Evolutionary conservation across 2,888 invertebrate genomes (phyloP), one percentile per base, ranked within the genome.

Genomic region (Bruchidius siliquastri): DNA sequence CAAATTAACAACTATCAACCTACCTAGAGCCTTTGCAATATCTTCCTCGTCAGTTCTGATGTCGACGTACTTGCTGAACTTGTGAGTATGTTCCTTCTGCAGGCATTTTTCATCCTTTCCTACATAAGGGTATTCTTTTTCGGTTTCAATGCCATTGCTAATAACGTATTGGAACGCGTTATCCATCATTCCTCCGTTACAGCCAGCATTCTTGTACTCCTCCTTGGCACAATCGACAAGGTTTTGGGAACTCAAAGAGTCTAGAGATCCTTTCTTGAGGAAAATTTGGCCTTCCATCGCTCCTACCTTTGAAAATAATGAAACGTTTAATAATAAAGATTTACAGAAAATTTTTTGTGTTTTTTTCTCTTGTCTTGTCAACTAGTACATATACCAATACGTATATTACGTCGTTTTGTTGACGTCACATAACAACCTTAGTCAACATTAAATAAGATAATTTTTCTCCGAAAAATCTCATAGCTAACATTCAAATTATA

Each of bases 91-190:
- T 21, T 72, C 4, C 13, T 26, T 18, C 0, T n/a, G 6, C 21
- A 21, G 49, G 26, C 67, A 22, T 22, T 26, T 20, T 20, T 72
- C 72, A 21, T 78, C 74, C 21, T 2, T 68, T 0, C 69, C 76
- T 75, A 76, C 75, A 74, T 90, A 90, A 20, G 90, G 90, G 79
- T 90, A 91, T 0, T 87, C 82, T 0, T 78, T 80, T 71, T 79
- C 90, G 0, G 88, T 88, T 79, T 90, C 88, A 72, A 91, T 87
- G 21, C 91, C 91, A 80, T 88, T 87, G 21, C 83, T 82, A 72
- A 83, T 82, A 26, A 88, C 82, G 81, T 88, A 88, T 79, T 87
- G 77, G 80, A 87, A 88, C 22, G 87, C 87, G 20, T 84, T 81
- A 76, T 87, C 87, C 88, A 88, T 87, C 22, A 86, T 79, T 67